A percentile compares a stretch with the other conserved stretches of the same genome.
Conservation (phyloP, 2,797 vertebrate genomes). For the Botia kubotai region DNA sequence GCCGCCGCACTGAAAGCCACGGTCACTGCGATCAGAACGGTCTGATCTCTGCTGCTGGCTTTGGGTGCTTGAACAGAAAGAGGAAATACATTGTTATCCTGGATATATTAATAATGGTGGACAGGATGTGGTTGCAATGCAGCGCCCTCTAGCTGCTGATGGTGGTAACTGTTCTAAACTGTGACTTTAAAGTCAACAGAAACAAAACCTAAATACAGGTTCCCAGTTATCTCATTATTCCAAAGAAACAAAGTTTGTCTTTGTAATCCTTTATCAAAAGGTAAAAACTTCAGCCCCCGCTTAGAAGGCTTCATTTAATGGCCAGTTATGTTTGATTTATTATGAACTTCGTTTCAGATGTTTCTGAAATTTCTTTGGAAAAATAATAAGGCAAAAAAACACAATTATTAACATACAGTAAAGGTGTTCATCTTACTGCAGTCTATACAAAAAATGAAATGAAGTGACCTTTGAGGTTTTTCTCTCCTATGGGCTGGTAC, state of each 20-base stretch:
- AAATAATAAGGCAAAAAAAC: neutral
- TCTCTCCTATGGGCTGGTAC: neutral
- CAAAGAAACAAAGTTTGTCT: no score
- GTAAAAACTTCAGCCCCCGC: no score
- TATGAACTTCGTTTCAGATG: neutral
- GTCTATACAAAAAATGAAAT: neutral
- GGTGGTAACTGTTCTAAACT: neutral
- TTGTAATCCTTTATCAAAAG: no score
- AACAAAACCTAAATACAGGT: neutral
- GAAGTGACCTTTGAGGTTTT: neutral
- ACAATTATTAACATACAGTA: no score
- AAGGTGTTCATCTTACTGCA: no score
- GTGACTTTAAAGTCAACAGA: neutral
- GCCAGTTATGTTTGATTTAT: neutral
- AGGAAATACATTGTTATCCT: neutral
- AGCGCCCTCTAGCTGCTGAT: conserved; percentile 20
- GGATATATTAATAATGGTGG: no score
- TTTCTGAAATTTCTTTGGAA: neutral
- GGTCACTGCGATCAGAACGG: conserved; percentile 74
- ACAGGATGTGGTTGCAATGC: neutral
- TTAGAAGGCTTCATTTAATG: no score
- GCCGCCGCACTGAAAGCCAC: conserved; percentile 69
- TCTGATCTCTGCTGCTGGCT: conserved; percentile 23
- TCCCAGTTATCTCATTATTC: no score
- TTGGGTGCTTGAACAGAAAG: neutral